A percentile compares a stretch with the other conserved stretches of the same genome.
Conservation (phyloP, 2,888 invertebrate species). For the Theretra japonica region DNA sequence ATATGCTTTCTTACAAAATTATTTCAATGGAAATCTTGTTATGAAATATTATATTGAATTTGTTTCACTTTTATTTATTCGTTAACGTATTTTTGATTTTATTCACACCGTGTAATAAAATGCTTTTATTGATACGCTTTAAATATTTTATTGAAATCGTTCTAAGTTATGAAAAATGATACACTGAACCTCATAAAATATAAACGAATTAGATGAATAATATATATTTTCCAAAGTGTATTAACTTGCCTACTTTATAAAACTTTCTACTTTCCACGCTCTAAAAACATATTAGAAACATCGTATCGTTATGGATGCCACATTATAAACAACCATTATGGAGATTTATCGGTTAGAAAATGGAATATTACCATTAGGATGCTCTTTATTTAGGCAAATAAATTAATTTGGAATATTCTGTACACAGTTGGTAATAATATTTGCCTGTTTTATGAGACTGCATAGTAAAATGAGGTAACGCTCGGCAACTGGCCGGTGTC, state of each 20-base stretch:
- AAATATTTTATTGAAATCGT: not conserved
- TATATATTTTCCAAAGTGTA: constrained; percentile 69
- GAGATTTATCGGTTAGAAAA: constrained; percentile 53
- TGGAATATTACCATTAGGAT: constrained; percentile 16
- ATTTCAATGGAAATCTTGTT: constrained; percentile 27
- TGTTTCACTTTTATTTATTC: constrained; percentile 2
- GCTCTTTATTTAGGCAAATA: constrained; percentile 13
- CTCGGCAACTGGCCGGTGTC: constrained; percentile 9
- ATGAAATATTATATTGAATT: not conserved
- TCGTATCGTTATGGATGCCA: constrained; percentile 73
- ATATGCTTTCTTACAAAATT: constrained; percentile 40
- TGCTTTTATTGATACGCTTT: not conserved
- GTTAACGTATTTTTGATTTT: not conserved
- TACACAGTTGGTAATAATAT: not conserved
- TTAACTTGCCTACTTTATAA: constrained; percentile 76
- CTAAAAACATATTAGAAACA: constrained; percentile 82
- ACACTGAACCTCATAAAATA: constrained; percentile 37
- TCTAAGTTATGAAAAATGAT: constrained; percentile 30
- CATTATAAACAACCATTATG: constrained; percentile 64
- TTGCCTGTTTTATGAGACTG: not conserved
- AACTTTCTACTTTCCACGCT: constrained; percentile 85
- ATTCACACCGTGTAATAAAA: not conserved
- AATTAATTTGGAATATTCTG: not conserved
- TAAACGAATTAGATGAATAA: constrained; percentile 54
- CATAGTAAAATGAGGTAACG: not conserved